Percentiles rank a stretch among this genome's conserved stretches.
These are phyloP conservation scores for Scopus umbretta DNA, from an alignment of 2,113 vertebrate genomes.

Conservation along the genomic window DNA sequence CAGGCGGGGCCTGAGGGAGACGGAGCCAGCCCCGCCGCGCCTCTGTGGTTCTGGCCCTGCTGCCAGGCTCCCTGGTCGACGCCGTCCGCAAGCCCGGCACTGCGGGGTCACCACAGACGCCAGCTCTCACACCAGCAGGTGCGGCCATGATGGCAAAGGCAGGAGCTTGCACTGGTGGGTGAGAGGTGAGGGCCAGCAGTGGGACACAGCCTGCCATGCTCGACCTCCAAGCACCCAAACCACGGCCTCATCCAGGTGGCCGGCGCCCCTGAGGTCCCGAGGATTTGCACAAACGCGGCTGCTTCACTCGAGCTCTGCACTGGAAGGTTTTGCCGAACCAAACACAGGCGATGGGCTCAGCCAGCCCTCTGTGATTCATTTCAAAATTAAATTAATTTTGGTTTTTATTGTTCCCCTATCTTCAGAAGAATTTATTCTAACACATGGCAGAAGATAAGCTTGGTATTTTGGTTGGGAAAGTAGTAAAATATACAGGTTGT, in stretches of 20 bases:
- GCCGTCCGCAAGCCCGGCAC: fast-evolving
- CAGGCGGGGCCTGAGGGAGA: not conserved
- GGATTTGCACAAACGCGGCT: not conserved
- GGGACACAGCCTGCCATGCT: not conserved
- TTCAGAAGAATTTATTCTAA: not conserved
- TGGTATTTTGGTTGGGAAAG: not conserved
- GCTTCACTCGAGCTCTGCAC: not conserved
- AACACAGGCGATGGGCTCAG: not conserved
- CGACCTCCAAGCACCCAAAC: not conserved
- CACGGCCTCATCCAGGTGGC: not conserved
- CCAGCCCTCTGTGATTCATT: not conserved
- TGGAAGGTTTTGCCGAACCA: not conserved
- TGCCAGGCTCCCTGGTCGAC: not conserved
- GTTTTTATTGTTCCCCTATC: not conserved
- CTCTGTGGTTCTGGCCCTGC: not conserved
- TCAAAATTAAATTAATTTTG: not conserved
- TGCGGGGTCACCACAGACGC: not conserved
- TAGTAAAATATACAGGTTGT: not conserved
- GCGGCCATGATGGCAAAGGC: not conserved
- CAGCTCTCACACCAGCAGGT: too few relatives aligned
- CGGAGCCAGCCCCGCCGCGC: too few relatives aligned
- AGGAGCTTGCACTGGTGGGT: not conserved
- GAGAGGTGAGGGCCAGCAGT: not conserved
- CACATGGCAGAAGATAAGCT: not conserved
- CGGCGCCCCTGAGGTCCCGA: not conserved